phyloP scores from a whole-genome alignment of 2,797 vertebrate species.

The Leptodactylus fallax region DNA sequence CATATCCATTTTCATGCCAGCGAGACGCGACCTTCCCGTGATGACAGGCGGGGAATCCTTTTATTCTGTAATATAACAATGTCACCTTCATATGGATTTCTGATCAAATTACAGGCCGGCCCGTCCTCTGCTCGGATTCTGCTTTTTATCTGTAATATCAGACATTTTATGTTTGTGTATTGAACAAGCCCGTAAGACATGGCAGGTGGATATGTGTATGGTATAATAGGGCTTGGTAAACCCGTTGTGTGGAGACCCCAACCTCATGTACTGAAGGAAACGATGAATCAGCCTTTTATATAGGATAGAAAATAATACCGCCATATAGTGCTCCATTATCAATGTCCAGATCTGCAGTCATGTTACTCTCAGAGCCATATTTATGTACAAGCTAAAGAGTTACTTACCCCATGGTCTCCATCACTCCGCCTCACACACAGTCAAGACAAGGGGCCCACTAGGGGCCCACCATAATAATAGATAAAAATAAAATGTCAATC shows the following conservation, averaged over 20 bases:
- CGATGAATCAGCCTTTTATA: too few species aligned
- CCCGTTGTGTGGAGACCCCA: neutral
- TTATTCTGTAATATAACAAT: slow-evolving; percentile 17
- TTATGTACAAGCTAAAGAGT: too few species aligned
- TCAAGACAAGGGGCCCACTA: too few species aligned
- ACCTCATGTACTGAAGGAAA: neutral
- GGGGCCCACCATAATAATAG: too few species aligned
- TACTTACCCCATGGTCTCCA: too few species aligned
- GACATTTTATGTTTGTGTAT: neutral
- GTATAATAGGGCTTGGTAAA: neutral
- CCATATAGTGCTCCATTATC: neutral
- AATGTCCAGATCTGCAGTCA: too few species aligned
- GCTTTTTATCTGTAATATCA: neutral
- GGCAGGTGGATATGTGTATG: neutral
- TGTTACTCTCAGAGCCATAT: too few species aligned
- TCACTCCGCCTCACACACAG: too few species aligned
- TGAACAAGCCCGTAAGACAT: neutral
- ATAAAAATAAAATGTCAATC: slow-evolving; percentile 2
- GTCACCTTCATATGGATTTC: slow-evolving; percentile 39
- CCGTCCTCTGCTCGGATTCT: neutral
- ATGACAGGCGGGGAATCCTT: slow-evolving; percentile 24
- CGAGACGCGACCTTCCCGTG: slow-evolving; percentile 9
- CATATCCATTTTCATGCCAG: neutral
- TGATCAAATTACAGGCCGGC: slow-evolving; percentile 26
- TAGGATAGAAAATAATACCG: neutral